A percentile compares a stretch with the other conserved stretches of the same genome.
phyloP scores from a whole-genome alignment of 1,140 invertebrate species.

The Paralvinella palmiformis region DNA sequence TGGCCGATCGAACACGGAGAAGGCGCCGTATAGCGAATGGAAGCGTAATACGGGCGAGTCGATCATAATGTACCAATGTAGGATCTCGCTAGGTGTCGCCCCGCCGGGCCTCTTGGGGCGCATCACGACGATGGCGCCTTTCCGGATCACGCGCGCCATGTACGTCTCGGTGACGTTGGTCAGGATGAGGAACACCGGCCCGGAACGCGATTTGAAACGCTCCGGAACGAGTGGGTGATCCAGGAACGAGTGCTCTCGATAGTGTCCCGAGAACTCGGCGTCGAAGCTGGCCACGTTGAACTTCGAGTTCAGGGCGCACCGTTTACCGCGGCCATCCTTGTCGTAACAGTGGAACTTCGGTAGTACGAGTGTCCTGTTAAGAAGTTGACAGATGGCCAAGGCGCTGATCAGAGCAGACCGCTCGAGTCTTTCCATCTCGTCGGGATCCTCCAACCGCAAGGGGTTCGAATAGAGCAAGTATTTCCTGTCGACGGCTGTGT shows the following conservation, averaged over 20 bases:
- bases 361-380: slow-evolving; percentile 18
- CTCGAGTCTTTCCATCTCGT: neutral
- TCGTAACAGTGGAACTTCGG: slow-evolving; percentile 15
- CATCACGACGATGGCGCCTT: neutral
- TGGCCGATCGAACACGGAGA: too few species aligned
- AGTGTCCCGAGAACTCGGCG: slow-evolving; percentile 1
- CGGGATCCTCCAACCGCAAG: neutral
- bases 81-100: neutral
- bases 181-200: neutral
- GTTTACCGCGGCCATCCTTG: neutral
- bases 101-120: neutral
- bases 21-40: neutral
- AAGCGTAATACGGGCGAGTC: neutral
- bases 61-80: neutral
- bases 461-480: slow-evolving; percentile 19
- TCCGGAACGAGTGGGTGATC: slow-evolving; percentile 12
- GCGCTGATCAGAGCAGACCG: slow-evolving; percentile 8
- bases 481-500: neutral
- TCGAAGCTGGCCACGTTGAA: slow-evolving; percentile 17
- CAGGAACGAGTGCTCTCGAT: slow-evolving; percentile 18
- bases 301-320: slow-evolving; percentile 14
- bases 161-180: neutral
- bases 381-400: slow-evolving; percentile 9
- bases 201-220: neutral
- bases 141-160: neutral